Evolutionary conservation across 2,113 vertebrate genomes (phyloP).

Genomic region (Neotragus moschatus): DNA sequence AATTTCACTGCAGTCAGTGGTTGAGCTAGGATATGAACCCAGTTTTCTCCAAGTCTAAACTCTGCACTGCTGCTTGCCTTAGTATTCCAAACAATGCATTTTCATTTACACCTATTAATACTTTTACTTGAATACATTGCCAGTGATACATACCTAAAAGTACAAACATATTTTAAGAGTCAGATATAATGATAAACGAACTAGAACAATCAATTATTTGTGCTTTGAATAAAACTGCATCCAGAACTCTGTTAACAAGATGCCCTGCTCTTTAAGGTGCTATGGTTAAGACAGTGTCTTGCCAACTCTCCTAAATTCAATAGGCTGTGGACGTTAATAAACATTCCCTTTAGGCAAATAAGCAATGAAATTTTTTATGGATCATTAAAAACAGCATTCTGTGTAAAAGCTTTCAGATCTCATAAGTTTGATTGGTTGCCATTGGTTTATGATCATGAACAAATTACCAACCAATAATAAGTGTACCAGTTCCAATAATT

Average conservation of each 20-base stretch:
- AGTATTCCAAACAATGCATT: background rate
- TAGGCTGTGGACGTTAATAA: constrained; percentile 27
- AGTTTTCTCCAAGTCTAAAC: background rate
- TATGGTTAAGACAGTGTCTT: background rate
- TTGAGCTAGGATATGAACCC: background rate
- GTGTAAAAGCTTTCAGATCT: constrained; percentile 38
- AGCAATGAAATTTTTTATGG: background rate
- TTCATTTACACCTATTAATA: background rate
- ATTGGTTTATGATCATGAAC: constrained; percentile 11
- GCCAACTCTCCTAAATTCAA: background rate
- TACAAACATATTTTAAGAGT: background rate
- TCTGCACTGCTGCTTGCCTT: background rate
- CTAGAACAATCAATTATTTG: background rate
- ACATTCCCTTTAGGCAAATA: constrained; percentile 11
- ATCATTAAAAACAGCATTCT: constrained; percentile 36
- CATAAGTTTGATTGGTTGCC: background rate
- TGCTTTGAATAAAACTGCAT: background rate
- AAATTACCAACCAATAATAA: constrained; percentile 34
- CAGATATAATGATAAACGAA: background rate
- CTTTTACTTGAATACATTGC: background rate
- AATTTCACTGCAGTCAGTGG: background rate
- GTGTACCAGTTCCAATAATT: background rate
- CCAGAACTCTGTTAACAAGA: background rate
- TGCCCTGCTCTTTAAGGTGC: background rate
- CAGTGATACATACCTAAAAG: background rate